phyloP scores from a whole-genome alignment of 2,113 vertebrate species.

The Tetrao urogallus region DNA sequence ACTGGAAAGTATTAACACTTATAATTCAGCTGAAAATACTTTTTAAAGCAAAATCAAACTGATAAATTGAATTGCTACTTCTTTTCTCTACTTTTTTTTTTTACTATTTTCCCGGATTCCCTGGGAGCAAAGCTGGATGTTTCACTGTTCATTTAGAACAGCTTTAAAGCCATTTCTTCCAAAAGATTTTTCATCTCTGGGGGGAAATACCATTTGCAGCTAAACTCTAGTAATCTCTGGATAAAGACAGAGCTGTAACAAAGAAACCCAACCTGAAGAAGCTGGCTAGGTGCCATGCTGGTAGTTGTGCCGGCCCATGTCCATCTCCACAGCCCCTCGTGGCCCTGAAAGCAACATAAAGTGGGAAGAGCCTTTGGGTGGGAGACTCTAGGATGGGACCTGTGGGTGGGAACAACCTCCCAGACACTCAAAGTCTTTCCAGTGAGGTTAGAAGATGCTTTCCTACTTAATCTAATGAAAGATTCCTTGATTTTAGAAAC shows the following conservation, averaged over 20 bases:
- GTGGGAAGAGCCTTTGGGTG: not conserved
- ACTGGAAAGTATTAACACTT: conserved; percentile 13
- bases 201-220: not conserved
- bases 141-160: not conserved
- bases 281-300: not conserved
- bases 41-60: conserved; percentile 32
- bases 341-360: not conserved
- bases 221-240: not conserved
- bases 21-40: conserved; percentile 18
- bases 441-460: not conserved
- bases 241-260: not conserved
- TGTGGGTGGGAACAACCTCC: not conserved
- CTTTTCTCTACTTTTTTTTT: not conserved
- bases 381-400: not conserved
- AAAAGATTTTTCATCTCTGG: not conserved
- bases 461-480: not conserved
- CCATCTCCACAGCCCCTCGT: not conserved
- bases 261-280: not conserved
- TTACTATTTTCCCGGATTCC: not conserved
- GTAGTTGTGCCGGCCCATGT: not conserved
- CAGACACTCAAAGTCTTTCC: not conserved
- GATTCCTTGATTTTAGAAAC: not conserved
- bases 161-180: conserved; percentile 9
- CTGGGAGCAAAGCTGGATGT: not conserved
- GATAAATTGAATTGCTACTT: not conserved